Evolutionary conservation across 1,140 invertebrate species (phyloP).

Genomic region (Drosophila grimshawi): DNA sequence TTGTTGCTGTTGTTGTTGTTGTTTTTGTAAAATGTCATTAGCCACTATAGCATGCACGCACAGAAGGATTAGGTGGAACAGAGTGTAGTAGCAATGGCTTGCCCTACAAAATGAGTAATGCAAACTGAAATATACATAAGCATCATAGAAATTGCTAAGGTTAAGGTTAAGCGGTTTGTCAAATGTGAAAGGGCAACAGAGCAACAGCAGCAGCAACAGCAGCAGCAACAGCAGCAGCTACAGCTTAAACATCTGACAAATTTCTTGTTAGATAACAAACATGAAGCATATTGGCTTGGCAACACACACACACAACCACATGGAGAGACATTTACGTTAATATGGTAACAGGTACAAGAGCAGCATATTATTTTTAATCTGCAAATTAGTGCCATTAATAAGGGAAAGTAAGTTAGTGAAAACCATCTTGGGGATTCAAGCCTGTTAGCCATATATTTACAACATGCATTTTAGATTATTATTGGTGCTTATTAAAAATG

Average conservation of each 20-base stretch:
- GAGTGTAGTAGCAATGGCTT: slow-evolving; percentile 2
- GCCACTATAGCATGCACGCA: slow-evolving; percentile 22
- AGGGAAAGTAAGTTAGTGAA: too few relatives aligned
- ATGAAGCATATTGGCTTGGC: slow-evolving; percentile 13
- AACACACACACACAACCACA: background rate
- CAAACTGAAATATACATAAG: slow-evolving; percentile 69
- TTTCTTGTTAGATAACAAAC: slow-evolving; percentile 32
- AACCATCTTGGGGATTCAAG: too few relatives aligned
- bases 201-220: slow-evolving; percentile 34
- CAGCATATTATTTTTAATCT: slow-evolving; percentile 4
- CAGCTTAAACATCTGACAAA: slow-evolving; percentile 41
- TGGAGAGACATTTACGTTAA: background rate
- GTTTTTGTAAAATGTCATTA: slow-evolving; percentile 54
- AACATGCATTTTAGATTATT: too few relatives aligned
- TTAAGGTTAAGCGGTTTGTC: slow-evolving; percentile 76
- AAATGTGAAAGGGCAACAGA: slow-evolving; percentile 54
- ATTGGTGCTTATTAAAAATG: too few relatives aligned
- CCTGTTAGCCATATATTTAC: too few relatives aligned
- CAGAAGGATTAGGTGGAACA: background rate
- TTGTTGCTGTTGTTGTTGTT: slow-evolving; percentile 37
- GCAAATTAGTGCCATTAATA: slow-evolving; percentile 2
- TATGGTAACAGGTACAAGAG: background rate
- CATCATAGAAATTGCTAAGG: slow-evolving; percentile 58
- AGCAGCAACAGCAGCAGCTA: background rate
- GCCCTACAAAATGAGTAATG: slow-evolving; percentile 33